Conservation (phyloP, 2,113 vertebrate genomes). For the Crotalus helleri region DNA sequence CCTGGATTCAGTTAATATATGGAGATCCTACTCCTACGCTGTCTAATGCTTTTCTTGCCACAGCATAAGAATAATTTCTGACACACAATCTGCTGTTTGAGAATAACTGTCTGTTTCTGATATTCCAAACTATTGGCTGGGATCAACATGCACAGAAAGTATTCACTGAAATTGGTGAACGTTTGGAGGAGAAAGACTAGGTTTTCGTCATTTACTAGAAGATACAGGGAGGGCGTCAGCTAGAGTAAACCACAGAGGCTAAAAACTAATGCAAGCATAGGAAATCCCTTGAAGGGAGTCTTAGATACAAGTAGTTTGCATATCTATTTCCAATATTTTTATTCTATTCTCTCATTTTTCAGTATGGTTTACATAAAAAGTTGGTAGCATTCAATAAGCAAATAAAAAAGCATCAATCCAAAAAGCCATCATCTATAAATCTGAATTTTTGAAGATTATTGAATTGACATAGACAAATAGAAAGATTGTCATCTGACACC, state of each 20-base stretch:
- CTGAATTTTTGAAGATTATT: neutral
- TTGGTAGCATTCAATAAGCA: neutral
- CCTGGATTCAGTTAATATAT: neutral
- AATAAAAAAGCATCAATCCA: neutral
- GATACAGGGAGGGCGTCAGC: neutral
- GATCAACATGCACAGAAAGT: neutral
- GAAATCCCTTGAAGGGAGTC: neutral
- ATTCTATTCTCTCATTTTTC: neutral
- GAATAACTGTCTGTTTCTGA: neutral
- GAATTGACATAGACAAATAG: neutral
- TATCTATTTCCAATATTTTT: neutral
- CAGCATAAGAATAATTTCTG: neutral
- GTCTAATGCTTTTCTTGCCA: neutral
- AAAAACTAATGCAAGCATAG: neutral
- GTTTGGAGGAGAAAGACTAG: neutral
- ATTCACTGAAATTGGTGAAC: neutral
- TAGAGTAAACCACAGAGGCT: neutral
- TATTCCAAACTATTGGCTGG: neutral
- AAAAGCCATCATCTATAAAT: neutral
- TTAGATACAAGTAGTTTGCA: neutral
- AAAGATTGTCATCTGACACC: neutral
- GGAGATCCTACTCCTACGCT: neutral
- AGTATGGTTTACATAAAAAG: neutral
- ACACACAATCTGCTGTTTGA: neutral
- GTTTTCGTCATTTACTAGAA: neutral